Percentiles rank a stretch among this genome's conserved stretches.
phyloP scores from a whole-genome alignment of 2,113 vertebrate genomes.

The Aythya baeri region DNA sequence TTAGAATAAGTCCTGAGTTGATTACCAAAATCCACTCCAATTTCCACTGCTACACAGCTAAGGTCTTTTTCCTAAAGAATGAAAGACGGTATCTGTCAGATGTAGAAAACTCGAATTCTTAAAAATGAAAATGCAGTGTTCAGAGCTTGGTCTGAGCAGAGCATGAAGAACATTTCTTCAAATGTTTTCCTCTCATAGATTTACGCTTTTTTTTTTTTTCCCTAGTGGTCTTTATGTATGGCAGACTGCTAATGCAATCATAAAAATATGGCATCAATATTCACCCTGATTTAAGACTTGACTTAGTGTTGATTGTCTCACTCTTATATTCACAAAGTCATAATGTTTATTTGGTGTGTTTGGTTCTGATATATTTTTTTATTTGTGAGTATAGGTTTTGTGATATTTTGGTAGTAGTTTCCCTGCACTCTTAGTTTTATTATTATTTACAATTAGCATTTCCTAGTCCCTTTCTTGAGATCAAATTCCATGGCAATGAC shows the following conservation, averaged over 20 bases:
- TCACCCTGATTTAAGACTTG: conserved; percentile 41
- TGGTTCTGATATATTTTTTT: neutral
- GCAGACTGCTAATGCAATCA: conserved; percentile 26
- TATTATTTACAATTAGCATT: conserved; percentile 22
- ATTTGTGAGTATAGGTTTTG: neutral
- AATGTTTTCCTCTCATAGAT: neutral
- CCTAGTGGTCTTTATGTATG: neutral
- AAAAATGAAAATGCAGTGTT: neutral
- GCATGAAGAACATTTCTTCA: neutral
- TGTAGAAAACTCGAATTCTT: neutral
- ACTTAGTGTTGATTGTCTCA: conserved; percentile 41
- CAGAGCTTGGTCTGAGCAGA: neutral
- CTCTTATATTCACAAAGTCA: neutral
- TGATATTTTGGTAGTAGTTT: neutral
- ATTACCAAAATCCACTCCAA: conserved; percentile 13
- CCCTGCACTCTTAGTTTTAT: neutral
- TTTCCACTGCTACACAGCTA: neutral
- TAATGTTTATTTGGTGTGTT: neutral
- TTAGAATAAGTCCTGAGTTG: neutral
- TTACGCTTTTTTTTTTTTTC: neutral
- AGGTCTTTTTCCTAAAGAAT: neutral
- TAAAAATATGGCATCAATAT: neutral
- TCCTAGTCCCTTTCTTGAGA: neutral
- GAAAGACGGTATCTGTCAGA: neutral
- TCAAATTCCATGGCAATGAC: neutral